These are phyloP conservation scores for Gonioctena quinquepunctata DNA, from an alignment of 1,140 invertebrate species.

Conservation along the genomic window DNA sequence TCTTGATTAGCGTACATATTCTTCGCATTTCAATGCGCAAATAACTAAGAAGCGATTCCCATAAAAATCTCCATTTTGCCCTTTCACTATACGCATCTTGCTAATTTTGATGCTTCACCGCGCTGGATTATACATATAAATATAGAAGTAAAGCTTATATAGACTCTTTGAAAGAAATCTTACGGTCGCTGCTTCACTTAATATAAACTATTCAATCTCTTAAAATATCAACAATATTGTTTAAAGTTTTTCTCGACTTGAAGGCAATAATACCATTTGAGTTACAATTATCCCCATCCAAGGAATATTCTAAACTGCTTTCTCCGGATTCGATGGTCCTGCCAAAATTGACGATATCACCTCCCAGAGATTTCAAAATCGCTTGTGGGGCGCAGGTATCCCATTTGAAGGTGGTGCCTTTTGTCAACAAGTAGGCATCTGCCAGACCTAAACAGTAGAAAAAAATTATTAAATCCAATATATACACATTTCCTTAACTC, in stretches of 20 bases:
- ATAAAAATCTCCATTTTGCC: no score
- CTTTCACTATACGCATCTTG: no score
- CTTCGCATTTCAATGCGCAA: no score
- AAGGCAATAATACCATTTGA: conserved; percentile 67
- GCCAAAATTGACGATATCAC: conserved; percentile 65
- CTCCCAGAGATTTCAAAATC: conserved; percentile 69
- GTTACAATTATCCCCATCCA: conserved; percentile 57
- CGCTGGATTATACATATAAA: no score
- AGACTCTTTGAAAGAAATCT: no score
- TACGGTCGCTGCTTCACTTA: no score
- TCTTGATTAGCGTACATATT: no score
- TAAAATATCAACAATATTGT: conserved; percentile 22
- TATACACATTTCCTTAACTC: no score
- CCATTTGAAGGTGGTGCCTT: conserved; percentile 81
- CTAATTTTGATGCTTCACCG: no score
- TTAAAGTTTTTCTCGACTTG: conserved; percentile 54
- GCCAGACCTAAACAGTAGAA: conserved; percentile 55
- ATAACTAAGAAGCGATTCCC: no score
- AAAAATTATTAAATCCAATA: no score
- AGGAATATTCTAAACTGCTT: conserved; percentile 47
- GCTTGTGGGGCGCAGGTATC: conserved; percentile 85
- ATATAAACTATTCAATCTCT: background rate
- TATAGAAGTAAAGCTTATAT: no score
- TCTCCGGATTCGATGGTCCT: conserved; percentile 46
- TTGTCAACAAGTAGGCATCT: conserved; percentile 79